phyloP scores from a whole-genome alignment of 2,113 vertebrate species.

The Rattus rattus region DNA sequence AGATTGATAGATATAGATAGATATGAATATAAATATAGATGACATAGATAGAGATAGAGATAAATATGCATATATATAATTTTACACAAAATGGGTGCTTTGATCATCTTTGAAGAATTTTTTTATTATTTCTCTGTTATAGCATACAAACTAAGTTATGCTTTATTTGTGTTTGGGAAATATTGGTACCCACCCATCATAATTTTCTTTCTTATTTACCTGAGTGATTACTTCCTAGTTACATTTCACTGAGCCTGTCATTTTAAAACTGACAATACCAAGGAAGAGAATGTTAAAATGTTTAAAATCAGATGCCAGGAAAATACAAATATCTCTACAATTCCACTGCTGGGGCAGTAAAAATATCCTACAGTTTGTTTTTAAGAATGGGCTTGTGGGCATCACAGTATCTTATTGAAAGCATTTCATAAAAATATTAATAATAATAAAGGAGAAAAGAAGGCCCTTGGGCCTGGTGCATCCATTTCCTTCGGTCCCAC shows the following conservation, averaged over 20 bases:
- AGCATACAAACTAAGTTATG: not conserved
- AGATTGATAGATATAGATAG: too few species aligned
- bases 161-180: not conserved
- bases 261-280: not conserved
- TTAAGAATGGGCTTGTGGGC: constrained; percentile 26
- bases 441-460: not conserved
- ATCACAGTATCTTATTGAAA: constrained; percentile 69
- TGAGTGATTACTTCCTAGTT: constrained; percentile 2
- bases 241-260: not conserved
- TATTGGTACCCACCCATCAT: not conserved
- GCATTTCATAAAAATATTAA: not conserved
- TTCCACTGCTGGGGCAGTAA: not conserved
- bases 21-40: too few species aligned
- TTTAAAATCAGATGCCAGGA: constrained; percentile 21
- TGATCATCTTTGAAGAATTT: not conserved
- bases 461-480: not conserved
- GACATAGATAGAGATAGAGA: not conserved
- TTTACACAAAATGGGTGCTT: not conserved
- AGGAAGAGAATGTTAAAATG: not conserved
- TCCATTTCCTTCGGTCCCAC: constrained; percentile 16
- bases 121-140: not conserved
- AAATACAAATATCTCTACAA: constrained; percentile 48
- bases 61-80: not conserved
- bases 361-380: constrained; percentile 8
- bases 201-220: not conserved